Evolutionary conservation across 2,888 invertebrate genomes (phyloP).

Genomic region (Lithophane leautieri): DNA sequence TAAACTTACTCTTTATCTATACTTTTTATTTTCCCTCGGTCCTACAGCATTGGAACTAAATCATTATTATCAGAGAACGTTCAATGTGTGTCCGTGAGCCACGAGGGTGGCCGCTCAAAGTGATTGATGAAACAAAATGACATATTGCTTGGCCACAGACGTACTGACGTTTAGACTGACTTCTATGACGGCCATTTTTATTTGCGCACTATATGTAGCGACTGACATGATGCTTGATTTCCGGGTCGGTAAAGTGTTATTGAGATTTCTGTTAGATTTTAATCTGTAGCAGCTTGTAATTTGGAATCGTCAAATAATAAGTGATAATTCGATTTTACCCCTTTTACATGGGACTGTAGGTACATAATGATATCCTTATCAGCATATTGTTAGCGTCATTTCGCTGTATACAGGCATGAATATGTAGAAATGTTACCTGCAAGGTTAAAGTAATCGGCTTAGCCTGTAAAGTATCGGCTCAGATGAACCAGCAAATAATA

Average conservation of each 20-base stretch:
- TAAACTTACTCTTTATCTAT: background rate
- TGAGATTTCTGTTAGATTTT: background rate
- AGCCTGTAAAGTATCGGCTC: no score
- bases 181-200: constrained; percentile 37
- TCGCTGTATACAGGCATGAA: no score
- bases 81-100: constrained; percentile 13
- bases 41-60: constrained; percentile 19
- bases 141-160: constrained; percentile 39
- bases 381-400: no score
- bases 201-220: constrained; percentile 25
- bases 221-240: background rate
- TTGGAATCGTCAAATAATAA: no score
- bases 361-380: no score
- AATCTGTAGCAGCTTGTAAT: no score
- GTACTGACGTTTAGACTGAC: constrained; percentile 19
- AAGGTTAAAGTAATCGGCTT: no score
- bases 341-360: no score
- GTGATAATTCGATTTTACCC: no score
- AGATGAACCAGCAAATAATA: no score
- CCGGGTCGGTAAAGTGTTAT: background rate
- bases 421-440: background rate
- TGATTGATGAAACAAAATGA: constrained; percentile 53
- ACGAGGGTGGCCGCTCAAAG: constrained; percentile 13
- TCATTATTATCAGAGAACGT: constrained; percentile 33
- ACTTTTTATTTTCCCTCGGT: background rate